A percentile compares a stretch with the other conserved stretches of the same genome.
phyloP scores from a whole-genome alignment of 1,140 invertebrate species.

The Glossosoma conforme region DNA sequence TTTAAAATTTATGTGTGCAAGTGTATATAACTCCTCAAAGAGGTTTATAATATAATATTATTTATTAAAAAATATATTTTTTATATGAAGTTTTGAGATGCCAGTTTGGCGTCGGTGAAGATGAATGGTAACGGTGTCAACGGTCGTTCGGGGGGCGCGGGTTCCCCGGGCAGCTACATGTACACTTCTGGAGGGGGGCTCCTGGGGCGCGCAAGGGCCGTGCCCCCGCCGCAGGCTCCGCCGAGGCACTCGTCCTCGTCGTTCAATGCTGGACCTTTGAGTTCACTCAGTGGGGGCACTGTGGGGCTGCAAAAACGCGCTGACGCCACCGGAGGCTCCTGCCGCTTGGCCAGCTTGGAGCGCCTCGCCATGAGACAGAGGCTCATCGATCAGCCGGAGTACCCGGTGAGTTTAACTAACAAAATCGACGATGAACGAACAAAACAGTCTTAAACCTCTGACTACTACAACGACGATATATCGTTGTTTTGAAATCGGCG shows the following conservation, averaged over 20 bases:
- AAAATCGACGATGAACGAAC: no score
- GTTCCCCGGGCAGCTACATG: slow-evolving; percentile 45
- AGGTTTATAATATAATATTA: no score
- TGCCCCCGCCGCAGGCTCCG: slow-evolving; percentile 61
- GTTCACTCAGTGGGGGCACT: slow-evolving; percentile 37
- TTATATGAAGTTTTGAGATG: no score
- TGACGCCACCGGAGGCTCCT: slow-evolving; percentile 54
- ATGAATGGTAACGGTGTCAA: slow-evolving; percentile 31
- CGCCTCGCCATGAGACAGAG: slow-evolving; percentile 65
- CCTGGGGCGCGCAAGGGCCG: slow-evolving; percentile 49
- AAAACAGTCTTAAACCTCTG: no score
- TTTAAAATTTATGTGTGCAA: no score
- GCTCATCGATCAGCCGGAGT: slow-evolving; percentile 55
- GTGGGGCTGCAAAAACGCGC: slow-evolving; percentile 43
- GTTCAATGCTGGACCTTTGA: slow-evolving; percentile 39
- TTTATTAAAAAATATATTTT: no score
- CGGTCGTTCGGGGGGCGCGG: slow-evolving; percentile 28
- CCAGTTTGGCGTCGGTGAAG: neutral
- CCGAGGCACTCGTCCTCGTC: slow-evolving; percentile 53
- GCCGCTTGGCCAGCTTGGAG: slow-evolving; percentile 64
- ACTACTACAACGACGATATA: no score
- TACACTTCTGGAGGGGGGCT: slow-evolving; percentile 45
- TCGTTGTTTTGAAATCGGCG: no score
- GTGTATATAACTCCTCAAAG: no score
- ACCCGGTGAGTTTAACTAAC: slow-evolving; percentile 12